Percentiles rank a stretch among this genome's conserved stretches.
These are phyloP conservation scores for Amphipyra berbera DNA, from an alignment of 2,888 invertebrate species.

Conservation along the genomic window DNA sequence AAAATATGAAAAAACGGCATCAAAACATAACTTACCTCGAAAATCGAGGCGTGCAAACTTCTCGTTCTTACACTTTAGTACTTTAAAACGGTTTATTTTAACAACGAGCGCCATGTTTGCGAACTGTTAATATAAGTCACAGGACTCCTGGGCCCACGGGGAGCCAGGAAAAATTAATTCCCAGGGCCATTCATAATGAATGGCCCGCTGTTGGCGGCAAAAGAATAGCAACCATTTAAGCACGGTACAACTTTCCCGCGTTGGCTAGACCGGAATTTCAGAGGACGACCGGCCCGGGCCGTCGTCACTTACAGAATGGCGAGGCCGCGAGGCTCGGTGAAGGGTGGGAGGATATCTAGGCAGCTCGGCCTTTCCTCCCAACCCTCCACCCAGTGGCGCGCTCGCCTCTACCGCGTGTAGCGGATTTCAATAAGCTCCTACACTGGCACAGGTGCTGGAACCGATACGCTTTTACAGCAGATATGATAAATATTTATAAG, in stretches of 20 bases:
- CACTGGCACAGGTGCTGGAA: constrained; percentile 42
- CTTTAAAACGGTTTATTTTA: constrained; percentile 92
- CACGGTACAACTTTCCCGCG: constrained; percentile 60
- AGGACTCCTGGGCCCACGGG: not conserved
- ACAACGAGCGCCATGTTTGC: constrained; percentile 92
- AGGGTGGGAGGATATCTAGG: constrained; percentile 66
- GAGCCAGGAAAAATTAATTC: constrained; percentile 3
- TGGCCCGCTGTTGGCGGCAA: constrained; percentile 31
- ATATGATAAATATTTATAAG: constrained; percentile 42
- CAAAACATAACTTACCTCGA: constrained; percentile 91
- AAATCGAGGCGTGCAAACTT: constrained; percentile 93
- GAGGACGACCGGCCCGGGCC: constrained; percentile 41
- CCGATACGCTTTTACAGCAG: constrained; percentile 39
- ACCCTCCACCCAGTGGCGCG: constrained; percentile 68
- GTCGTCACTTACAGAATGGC: constrained; percentile 61
- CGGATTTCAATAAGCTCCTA: constrained; percentile 43
- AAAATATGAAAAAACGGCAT: not conserved
- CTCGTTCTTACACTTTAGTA: constrained; percentile 92
- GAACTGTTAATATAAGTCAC: constrained; percentile 6
- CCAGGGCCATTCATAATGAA: constrained; percentile 19
- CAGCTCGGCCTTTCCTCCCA: constrained; percentile 68
- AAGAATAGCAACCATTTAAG: constrained; percentile 1
- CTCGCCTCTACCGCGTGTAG: constrained; percentile 52
- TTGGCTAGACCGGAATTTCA: constrained; percentile 1
- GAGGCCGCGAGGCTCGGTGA: constrained; percentile 19